These are phyloP conservation scores for Notocelia uddmanniana DNA, from an alignment of 2,888 invertebrate species.

Conservation along the genomic window DNA sequence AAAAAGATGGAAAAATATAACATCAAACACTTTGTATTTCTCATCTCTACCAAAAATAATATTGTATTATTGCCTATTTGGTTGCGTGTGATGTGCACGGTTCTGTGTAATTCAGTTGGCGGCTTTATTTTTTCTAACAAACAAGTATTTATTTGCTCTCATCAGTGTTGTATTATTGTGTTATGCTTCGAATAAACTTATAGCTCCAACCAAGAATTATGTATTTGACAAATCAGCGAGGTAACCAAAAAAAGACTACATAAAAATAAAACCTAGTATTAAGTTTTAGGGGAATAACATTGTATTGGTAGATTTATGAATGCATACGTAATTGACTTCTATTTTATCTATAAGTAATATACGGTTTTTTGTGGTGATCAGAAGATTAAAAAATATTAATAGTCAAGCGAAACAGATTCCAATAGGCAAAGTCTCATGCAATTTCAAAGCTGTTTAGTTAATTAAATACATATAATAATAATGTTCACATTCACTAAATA, in stretches of 20 bases:
- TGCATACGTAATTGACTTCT: too few relatives aligned
- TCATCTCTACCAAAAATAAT: conserved; percentile 12
- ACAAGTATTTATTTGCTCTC: background rate
- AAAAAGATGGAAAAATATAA: conserved; percentile 14
- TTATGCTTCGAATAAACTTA: background rate
- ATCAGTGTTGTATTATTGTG: conserved; percentile 3
- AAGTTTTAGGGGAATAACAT: background rate
- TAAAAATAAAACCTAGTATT: too few relatives aligned
- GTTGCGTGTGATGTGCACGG: conserved; percentile 22
- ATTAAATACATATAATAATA: too few relatives aligned
- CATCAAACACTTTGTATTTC: conserved; percentile 11
- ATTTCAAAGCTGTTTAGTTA: too few relatives aligned
- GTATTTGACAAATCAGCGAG: background rate
- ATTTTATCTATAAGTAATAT: too few relatives aligned
- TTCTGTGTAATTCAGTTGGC: conserved; percentile 31
- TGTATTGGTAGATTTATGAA: background rate
- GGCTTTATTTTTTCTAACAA: conserved; percentile 6
- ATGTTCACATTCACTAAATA: too few relatives aligned
- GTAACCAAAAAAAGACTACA: too few relatives aligned
- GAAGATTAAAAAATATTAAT: too few relatives aligned
- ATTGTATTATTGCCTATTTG: conserved; percentile 26
- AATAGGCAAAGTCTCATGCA: too few relatives aligned
- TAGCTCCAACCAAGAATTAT: background rate
- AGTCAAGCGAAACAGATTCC: too few relatives aligned
- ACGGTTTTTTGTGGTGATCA: too few relatives aligned